Conservation (phyloP, 2,113 vertebrate genomes). For the Thamnophis sirtalis region DNA sequence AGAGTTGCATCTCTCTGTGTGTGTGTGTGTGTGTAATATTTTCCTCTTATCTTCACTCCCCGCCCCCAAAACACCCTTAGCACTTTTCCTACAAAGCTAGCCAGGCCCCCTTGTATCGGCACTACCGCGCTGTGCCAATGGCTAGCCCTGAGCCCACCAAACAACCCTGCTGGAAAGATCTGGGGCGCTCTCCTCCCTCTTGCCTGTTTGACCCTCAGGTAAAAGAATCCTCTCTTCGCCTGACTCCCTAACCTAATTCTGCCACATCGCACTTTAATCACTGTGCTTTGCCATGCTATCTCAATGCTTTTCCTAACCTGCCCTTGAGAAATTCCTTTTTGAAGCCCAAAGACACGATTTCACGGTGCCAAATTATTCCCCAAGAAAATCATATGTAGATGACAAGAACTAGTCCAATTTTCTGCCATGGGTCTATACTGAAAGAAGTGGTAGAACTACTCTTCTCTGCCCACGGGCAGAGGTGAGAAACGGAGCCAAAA, state of each 20-base stretch:
- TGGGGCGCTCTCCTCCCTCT: constrained; percentile 44
- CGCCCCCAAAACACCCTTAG: neutral
- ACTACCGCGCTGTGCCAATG: constrained; percentile 41
- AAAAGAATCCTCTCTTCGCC: neutral
- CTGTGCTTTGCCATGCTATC: neutral
- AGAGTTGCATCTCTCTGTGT: neutral
- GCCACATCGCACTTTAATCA: neutral
- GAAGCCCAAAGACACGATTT: neutral
- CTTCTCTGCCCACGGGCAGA: neutral
- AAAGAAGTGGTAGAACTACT: neutral
- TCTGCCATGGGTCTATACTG: neutral
- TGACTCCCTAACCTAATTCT: neutral
- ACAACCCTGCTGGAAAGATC: constrained; percentile 48
- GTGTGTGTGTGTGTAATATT: neutral
- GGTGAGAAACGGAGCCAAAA: neutral
- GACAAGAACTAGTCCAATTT: neutral
- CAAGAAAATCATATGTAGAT: neutral
- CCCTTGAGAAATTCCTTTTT: neutral
- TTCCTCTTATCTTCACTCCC: constrained; percentile 4
- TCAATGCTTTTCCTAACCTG: neutral
- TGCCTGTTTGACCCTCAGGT: constrained; percentile 19
- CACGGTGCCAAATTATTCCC: neutral
- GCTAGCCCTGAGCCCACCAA: constrained; percentile 56
- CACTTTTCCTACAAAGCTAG: constrained; percentile 22
- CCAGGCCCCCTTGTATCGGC: constrained; percentile 34